Evolutionary conservation across 1,140 invertebrate genomes (phyloP), one percentile per base, ranked within the genome.

Genomic region (Drosophila auraria): DNA sequence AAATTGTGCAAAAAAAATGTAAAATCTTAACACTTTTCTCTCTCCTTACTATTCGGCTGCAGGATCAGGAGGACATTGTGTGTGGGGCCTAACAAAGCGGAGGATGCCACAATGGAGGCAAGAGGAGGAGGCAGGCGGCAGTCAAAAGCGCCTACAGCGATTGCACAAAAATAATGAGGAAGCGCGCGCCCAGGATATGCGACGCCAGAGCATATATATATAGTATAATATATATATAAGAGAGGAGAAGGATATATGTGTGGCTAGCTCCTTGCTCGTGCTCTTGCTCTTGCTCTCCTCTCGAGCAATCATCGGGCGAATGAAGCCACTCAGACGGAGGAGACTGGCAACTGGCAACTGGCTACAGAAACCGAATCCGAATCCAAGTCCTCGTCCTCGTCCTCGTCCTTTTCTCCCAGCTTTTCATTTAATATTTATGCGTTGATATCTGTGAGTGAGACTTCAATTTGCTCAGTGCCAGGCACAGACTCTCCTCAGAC

Each of bases 151-250:
- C 86, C 86, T 84, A 77, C 78, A 90, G 86, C 86, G 86, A 90
- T 89, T 89, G 86, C 86, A 89, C 86, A 89, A 90, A 89, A 89
- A 89, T 89, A 89, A 89, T 89, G 86, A 89, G 86, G 82, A 89
- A 90, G 78, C 75, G 82, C 75, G 81, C 71, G 79, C 79, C 66
- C 86, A 90, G 86, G 86, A 89, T 90, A 81, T 90, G 80, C 80
- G 80, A 70, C 69, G 73, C 51, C 82, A 78, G 59, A 40, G 40
- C 40, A 30, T 57, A 23, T 6, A 53, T 25, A 40, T 47, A 47
- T 47, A 12, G 15, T 57, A 44, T 7, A 17, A 17, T 36, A 25
- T 49, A 30, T 62, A 57, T 69, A 64, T 11, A 27, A 62, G 17
- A 11, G 9, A 61, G 54, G 70, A 17, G 14, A 8, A 61, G 54